These are phyloP conservation scores for Hypotaenidia philippensis DNA, from an alignment of 2,797 vertebrate genomes.

Conservation along the genomic window DNA sequence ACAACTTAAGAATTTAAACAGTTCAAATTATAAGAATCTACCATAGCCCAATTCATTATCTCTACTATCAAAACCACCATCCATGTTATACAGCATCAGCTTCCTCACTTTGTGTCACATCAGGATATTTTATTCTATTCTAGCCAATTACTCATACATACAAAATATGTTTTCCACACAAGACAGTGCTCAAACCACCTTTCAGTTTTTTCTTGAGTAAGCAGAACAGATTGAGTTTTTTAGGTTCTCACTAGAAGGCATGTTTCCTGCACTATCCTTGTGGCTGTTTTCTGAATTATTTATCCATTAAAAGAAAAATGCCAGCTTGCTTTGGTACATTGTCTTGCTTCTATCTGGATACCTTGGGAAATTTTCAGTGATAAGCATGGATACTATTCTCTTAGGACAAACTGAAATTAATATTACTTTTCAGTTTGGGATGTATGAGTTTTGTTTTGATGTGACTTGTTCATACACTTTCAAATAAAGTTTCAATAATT, in stretches of 20 bases:
- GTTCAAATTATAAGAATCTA: background rate
- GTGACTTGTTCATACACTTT: background rate
- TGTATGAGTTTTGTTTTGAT: background rate
- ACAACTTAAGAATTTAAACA: background rate
- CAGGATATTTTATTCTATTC: background rate
- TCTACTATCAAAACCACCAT: background rate
- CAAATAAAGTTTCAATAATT: background rate
- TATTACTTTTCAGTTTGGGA: background rate
- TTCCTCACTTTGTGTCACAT: background rate
- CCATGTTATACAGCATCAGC: background rate
- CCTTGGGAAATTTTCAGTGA: background rate
- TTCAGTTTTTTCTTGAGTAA: background rate
- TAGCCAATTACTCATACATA: background rate
- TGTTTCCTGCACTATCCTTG: background rate
- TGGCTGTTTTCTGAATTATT: conserved; percentile 32
- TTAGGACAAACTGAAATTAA: conserved; percentile 2
- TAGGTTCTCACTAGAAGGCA: background rate
- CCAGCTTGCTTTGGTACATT: background rate
- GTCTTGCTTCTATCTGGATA: background rate
- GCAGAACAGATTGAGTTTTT: background rate
- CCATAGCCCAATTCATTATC: background rate
- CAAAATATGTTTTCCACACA: background rate
- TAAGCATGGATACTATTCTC: background rate
- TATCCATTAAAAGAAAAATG: background rate
- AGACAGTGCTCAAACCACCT: background rate